Evolutionary conservation across 2,797 vertebrate species (phyloP).

Genomic region (Chanos chanos): DNA sequence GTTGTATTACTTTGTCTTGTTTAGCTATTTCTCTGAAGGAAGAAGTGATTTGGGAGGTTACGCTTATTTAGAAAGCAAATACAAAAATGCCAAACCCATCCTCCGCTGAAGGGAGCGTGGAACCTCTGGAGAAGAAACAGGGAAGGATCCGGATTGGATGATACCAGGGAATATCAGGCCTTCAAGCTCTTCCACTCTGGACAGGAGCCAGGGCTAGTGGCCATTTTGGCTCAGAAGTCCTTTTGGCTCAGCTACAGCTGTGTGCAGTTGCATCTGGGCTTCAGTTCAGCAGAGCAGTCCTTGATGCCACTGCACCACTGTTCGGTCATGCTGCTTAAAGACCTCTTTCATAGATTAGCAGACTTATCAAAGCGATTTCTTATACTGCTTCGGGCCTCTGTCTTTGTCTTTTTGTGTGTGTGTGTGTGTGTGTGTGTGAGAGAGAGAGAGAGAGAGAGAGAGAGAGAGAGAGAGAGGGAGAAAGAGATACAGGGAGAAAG

Average conservation of each 20-base stretch:
- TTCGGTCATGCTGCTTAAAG: conserved; percentile 20
- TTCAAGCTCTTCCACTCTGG: conserved; percentile 31
- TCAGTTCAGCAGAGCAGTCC: conserved; percentile 9
- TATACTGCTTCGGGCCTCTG: conserved; percentile 18
- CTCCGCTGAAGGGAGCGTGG: conserved; percentile 11
- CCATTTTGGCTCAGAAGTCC: conserved; percentile 34
- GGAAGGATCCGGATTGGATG: conserved; percentile 26
- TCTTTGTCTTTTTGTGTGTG: neutral
- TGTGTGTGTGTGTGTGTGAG: neutral
- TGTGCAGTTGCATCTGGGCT: conserved; percentile 28
- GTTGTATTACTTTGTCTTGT: conserved; percentile 26
- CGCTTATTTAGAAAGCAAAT: conserved; percentile 23
- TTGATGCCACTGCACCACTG: conserved; percentile 6
- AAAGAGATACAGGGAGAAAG: no score
- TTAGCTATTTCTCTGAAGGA: conserved; percentile 27
- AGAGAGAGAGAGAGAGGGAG: no score
- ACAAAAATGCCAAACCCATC: conserved; percentile 17
- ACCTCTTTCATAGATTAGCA: conserved; percentile 9
- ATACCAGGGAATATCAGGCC: conserved; percentile 25
- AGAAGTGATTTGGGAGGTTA: conserved; percentile 10
- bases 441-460: neutral
- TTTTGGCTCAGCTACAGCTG: no score
- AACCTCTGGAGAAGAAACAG: conserved; percentile 22
- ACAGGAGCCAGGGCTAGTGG: conserved; percentile 8
- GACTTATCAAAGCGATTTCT: conserved; percentile 33